phyloP scores from a whole-genome alignment of 2,797 vertebrate genomes.

The Champsocephalus esox region DNA sequence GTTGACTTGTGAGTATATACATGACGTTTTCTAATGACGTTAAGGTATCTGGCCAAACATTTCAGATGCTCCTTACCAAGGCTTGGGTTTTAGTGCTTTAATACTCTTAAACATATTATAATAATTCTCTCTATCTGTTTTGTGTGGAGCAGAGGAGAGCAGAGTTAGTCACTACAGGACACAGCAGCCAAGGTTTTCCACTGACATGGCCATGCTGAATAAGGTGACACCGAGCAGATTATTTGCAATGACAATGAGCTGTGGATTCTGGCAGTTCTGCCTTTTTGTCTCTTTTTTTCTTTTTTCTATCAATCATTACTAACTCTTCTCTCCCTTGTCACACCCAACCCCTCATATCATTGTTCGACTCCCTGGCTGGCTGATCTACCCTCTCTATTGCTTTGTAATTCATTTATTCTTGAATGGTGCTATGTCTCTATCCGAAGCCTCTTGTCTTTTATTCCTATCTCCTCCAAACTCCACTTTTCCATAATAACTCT shows the following conservation, averaged over 20 bases:
- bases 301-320: slow-evolving; percentile 28
- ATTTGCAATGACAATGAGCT: slow-evolving; percentile 60
- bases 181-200: slow-evolving; percentile 12
- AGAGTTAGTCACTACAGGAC: slow-evolving; percentile 14
- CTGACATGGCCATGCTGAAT: slow-evolving; percentile 6
- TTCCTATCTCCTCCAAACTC: slow-evolving; percentile 35
- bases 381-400: slow-evolving; percentile 16
- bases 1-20: not conserved
- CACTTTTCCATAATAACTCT: slow-evolving; percentile 18
- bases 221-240: slow-evolving; percentile 57
- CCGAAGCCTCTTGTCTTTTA: slow-evolving; percentile 22
- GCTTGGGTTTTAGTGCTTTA: not conserved
- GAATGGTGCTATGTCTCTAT: slow-evolving; percentile 33
- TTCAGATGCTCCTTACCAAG: not conserved
- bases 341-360: slow-evolving; percentile 25
- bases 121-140: not conserved
- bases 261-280: slow-evolving; percentile 48
- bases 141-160: not conserved
- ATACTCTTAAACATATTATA: not conserved
- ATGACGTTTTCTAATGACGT: not conserved
- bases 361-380: slow-evolving; percentile 32
- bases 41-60: too few relatives aligned
- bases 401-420: slow-evolving; percentile 39
- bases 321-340: slow-evolving; percentile 46
- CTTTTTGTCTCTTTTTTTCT: slow-evolving; percentile 16